A percentile compares a stretch with the other conserved stretches of the same genome.
Evolutionary conservation across 2,797 vertebrate genomes (phyloP).

Genomic region (Podarcis lilfordi): DNA sequence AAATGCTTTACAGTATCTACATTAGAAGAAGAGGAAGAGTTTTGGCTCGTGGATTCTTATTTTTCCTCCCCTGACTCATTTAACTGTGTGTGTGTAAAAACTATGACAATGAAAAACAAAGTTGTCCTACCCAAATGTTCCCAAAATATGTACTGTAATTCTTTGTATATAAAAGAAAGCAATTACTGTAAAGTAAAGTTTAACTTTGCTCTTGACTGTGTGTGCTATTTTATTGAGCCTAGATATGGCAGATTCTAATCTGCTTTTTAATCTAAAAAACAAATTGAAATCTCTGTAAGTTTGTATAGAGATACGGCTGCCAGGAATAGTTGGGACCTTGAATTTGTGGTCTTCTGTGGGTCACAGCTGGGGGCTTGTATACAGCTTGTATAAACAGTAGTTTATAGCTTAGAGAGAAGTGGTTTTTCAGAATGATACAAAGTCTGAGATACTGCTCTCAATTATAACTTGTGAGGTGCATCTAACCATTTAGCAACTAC

Average conservation of each 20-base stretch:
- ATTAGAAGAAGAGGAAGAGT: slow-evolving; percentile 75
- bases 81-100: slow-evolving; percentile 80
- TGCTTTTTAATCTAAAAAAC: not conserved
- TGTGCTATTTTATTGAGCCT: slow-evolving; percentile 71
- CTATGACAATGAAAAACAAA: slow-evolving; percentile 76
- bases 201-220: slow-evolving; percentile 84
- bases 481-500: not conserved
- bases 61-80: slow-evolving; percentile 74
- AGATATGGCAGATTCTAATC: slow-evolving; percentile 26
- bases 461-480: not conserved
- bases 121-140: slow-evolving; percentile 79
- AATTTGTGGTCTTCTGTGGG: not conserved
- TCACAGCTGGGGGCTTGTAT: not conserved
- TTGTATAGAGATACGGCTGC: not conserved
- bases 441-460: not conserved
- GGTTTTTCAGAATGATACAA: too few species aligned
- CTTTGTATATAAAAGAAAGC: slow-evolving; percentile 91
- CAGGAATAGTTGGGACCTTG: not conserved
- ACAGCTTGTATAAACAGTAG: not conserved
- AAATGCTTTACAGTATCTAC: slow-evolving; percentile 70
- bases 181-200: slow-evolving; percentile 92
- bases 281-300: not conserved
- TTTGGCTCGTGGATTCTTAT: slow-evolving; percentile 75
- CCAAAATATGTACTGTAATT: slow-evolving; percentile 89
- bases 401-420: not conserved